These are phyloP conservation scores for Lamellibrachia columna DNA, from an alignment of 2,888 invertebrate species.

Conservation along the genomic window DNA sequence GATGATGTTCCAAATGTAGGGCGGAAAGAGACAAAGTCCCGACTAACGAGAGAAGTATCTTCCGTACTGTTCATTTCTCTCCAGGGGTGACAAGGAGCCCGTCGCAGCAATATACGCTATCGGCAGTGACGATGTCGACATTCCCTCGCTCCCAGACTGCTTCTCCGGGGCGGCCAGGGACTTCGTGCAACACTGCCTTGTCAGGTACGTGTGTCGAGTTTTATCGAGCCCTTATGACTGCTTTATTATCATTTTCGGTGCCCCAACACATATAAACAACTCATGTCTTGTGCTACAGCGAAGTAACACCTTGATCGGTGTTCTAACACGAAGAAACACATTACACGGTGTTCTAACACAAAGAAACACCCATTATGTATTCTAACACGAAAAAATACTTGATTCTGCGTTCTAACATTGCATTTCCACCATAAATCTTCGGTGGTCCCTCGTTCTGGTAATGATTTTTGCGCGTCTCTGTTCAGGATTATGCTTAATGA, in stretches of 20 bases:
- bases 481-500: too few species aligned
- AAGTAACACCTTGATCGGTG: too few species aligned
- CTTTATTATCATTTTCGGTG: background rate
- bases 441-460: too few species aligned
- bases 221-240: background rate
- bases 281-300: too few species aligned
- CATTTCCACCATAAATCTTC: too few species aligned
- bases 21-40: background rate
- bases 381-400: too few species aligned
- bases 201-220: constrained; percentile 25
- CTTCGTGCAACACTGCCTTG: constrained; percentile 39
- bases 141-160: constrained; percentile 36
- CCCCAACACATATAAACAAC: background rate
- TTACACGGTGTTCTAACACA: too few species aligned
- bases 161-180: constrained; percentile 35
- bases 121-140: constrained; percentile 40
- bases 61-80: background rate
- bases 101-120: constrained; percentile 46
- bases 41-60: background rate
- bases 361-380: too few species aligned
- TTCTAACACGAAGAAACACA: too few species aligned
- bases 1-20: background rate
- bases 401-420: too few species aligned
- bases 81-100: constrained; percentile 39
- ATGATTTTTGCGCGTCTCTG: too few species aligned